Evolutionary conservation across 2,113 vertebrate species (phyloP), one percentile per base, ranked within the genome.

Genomic region (Tragulus kanchil): DNA sequence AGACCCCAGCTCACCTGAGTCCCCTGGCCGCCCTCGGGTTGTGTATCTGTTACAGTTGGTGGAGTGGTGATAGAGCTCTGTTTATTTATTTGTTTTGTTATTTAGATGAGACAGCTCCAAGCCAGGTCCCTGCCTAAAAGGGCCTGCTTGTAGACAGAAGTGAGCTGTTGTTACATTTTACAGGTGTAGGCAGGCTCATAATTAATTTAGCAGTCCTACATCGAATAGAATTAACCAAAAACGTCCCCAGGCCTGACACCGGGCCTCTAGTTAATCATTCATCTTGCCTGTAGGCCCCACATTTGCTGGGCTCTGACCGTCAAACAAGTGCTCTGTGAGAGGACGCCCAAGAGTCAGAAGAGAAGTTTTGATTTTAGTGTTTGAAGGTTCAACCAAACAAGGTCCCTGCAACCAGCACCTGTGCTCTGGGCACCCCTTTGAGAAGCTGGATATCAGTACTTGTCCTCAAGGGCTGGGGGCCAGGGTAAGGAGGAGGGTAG

Each of bases 261-360:
- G 59, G 12, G 59, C 75, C 85, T 89, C 65, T 31, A n/a, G 15
- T 95, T 62, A 89, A 59, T 84, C 77, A 89, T 85, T 89, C 42
- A 67, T 61, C 62, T 28, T 81, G 50, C 61, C 31, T 8, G 4
- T 3, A 16, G 78, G 59, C 15, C 86, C 58, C 52, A 52, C 26
- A 0, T 81, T n/a, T 75, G 48, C 84, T 85, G 73, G 64, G n/a
- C n/a, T 83, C 83, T 87, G 67, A 73, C 0, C 50, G 6, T 64
- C 28, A 56, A 28, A 26, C 31, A 25, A 54, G 71, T 3, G 25
- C 11, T 2, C 58, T 6, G 31, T 61, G 36, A 92, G 56, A 61
- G 64, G 65, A 42, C 0, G 1, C 71, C 64, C 42, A 36, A 52
- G 28, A 69, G 69, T n/a, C 65, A 48, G 59, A 73, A 59, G 67